Evolutionary conservation across 2,888 invertebrate species (phyloP), one percentile per base, ranked within the genome.

Genomic region (Congeria kusceri): DNA sequence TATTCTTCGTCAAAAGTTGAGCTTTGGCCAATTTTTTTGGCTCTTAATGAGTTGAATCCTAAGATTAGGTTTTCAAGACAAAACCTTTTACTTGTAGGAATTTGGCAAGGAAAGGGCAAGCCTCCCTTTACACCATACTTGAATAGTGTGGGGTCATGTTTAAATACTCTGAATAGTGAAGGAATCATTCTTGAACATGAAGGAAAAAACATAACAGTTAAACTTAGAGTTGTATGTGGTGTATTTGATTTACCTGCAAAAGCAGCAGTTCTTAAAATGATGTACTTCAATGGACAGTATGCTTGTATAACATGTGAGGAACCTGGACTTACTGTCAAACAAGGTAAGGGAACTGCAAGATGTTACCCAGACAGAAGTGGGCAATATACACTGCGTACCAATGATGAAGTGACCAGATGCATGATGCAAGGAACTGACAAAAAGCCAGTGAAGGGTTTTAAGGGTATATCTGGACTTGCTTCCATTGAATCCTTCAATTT

Each of bases 261-360:
- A 63, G 79, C 70, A 46, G 47, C 49, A 15, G 29, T 83, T 32
- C 61, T 83, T 13, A 83, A 83, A 61, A 83, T 83, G 83, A 68
- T 57, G 3, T 67, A 71, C 20, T 71, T 27, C 59, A 83, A 83
- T 74, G 83, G 80, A 5, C 13, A 29, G 57, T 9, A 71, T 47
- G 73, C 71, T 27, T 83, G 83, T 39, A 80, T 77, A 18, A 65
- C 67, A 20, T 83, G 83, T 71, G 80, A 83, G 61, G 77, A 80
- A 39, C 70, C 65, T 29, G 83, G 80, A 5, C 29, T 61, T 20
- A 64, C 49, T 3, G 77, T 77, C 3, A 32, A 69, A 44, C 68
- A 75, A 72, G 67, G 68, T 46, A 68, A 67, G 62, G 74, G 66
- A 56, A 25, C 28, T 11, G 49, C 63, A 11, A 29, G 63, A 28